phyloP scores from a whole-genome alignment of 2,888 invertebrate genomes.

The Bellardia pandia region DNA sequence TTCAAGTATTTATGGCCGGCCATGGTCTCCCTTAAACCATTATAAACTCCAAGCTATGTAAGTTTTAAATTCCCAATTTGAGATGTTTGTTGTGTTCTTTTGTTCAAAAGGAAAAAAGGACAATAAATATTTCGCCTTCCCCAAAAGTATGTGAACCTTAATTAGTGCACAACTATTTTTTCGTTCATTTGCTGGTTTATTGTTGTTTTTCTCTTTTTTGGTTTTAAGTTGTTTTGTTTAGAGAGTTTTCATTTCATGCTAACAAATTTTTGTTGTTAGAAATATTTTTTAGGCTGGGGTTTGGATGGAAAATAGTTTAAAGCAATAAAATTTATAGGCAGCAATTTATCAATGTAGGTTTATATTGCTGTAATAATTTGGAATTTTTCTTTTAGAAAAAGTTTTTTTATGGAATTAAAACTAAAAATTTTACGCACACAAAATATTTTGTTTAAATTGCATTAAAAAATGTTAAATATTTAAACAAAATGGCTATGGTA shows the following conservation, averaged over 20 bases:
- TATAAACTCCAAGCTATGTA: slow-evolving; percentile 7
- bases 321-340: slow-evolving; percentile 41
- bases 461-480: background rate
- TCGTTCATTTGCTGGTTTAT: background rate
- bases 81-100: background rate
- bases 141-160: slow-evolving; percentile 64
- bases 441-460: background rate
- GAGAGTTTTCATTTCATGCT: background rate
- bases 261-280: slow-evolving; percentile 6
- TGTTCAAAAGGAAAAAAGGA: slow-evolving; percentile 1
- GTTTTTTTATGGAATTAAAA: background rate
- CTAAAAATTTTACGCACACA: background rate
- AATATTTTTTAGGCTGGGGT: slow-evolving; percentile 23
- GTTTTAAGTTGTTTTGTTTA: background rate
- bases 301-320: slow-evolving; percentile 10
- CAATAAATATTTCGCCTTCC: slow-evolving; percentile 44
- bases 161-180: slow-evolving; percentile 65
- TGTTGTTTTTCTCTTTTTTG: background rate
- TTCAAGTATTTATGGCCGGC: slow-evolving; percentile 21
- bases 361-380: background rate
- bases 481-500: background rate
- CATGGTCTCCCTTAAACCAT: background rate
- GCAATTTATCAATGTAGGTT: slow-evolving; percentile 54
- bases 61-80: slow-evolving; percentile 14
- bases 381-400: background rate